Evolutionary conservation across 2,113 vertebrate genomes (phyloP).

Genomic region (Smithornis capensis): DNA sequence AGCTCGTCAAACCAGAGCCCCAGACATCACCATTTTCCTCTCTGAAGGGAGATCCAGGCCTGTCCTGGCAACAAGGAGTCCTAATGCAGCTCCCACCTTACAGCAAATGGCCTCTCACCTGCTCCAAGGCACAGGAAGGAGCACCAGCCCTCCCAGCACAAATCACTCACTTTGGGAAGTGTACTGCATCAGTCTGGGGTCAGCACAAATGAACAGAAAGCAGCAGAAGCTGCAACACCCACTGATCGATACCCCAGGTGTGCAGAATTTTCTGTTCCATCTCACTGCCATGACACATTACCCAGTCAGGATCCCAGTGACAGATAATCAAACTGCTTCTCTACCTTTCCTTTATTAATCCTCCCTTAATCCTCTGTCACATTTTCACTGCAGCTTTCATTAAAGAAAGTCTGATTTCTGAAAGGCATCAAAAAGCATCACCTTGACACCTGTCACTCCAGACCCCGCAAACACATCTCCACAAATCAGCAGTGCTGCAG

Average conservation of each 20-base stretch:
- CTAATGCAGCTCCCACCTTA: not conserved
- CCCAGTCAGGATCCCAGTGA: not conserved
- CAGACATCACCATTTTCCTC: too few species aligned
- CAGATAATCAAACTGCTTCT: not conserved
- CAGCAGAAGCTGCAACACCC: accelerated
- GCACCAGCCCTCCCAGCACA: not conserved
- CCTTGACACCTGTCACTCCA: not conserved
- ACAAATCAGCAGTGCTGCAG: not conserved
- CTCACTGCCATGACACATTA: accelerated
- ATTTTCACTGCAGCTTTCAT: not conserved
- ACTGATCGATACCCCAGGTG: accelerated
- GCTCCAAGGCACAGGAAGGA: accelerated
- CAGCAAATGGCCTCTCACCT: not conserved
- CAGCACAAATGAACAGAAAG: not conserved
- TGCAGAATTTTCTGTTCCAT: not conserved
- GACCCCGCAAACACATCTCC: accelerated
- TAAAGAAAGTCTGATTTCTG: not conserved
- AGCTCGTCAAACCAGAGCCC: not conserved
- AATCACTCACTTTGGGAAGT: not conserved
- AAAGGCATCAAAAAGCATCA: not conserved
- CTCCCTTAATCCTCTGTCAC: not conserved
- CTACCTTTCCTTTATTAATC: not conserved
- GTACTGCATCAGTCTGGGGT: accelerated
- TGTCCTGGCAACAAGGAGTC: accelerated
- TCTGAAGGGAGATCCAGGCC: not conserved